Base-by-base conservation (phyloP, 1,140 invertebrate genomes). In the Drosophila ficusphila region DNA sequence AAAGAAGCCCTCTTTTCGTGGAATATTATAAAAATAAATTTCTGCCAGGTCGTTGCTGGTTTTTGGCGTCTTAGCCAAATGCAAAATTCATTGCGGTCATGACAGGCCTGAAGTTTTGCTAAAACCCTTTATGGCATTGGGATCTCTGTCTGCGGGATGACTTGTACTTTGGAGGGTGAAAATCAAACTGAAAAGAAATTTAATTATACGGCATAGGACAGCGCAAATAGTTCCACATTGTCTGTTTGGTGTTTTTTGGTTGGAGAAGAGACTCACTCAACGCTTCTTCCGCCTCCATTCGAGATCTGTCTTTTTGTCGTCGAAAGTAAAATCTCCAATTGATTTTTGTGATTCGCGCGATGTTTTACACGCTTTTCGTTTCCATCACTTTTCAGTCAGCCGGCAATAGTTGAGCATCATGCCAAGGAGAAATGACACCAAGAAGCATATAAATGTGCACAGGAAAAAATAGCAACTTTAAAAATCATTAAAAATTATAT, bases 241-340 rank as follows among this genome's bases (percentile, higher is more conserved):
- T 46, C 56, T 19, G 29, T 39, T n/a, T 57, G 0, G 3, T 21
- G 19, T 12, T 42, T 36, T 27, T 54, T 16, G 21, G 39, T 6
- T 31, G 16, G 16, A 67, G 23, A 34, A 16, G 16, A 67, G 23
- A 34, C 23, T 64, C 56, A 64, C 23, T 61, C 41, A 48, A 14
- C 18, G 36, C 44, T 5, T 52, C 64, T 68, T 68, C 64, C 64
- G 69, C 70, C 69, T 73, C 56, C 47, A 62, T 73, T 61, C 16
- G 16, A 56, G 58, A 48, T 64, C 36, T 72, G 44, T 88, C 68
- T 54, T 44, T 60, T 67, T 65, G 79, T 85, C 79, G 85, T 86
- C 68, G 81, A 85, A 85, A 85, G 81, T 88, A 86, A 86, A 88
- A 86, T 86, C 88, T 88, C 62, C 82, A 86, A 85, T 85, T 85